Base-by-base conservation (phyloP, 2,888 invertebrate genomes). In the Scaptomyza polygonia region DNA sequence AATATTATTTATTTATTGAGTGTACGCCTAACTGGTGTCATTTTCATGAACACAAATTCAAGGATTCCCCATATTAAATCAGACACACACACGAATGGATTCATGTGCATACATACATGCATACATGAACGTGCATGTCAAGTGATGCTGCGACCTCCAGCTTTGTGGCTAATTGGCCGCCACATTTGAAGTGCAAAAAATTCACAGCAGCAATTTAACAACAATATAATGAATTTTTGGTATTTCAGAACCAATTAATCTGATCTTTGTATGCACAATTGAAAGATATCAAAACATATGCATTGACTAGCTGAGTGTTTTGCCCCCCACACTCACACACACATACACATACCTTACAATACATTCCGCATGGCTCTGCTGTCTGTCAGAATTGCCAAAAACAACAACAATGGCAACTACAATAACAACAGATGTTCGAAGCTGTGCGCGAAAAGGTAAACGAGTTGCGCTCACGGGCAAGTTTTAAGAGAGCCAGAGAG, bases 391-490 rank as follows among this genome's bases (percentile, higher is more conserved):
- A 57, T 79, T 74, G 74, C 79, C 77, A 69, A 69, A 77, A 81
- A 69, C 68, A 77, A 71, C 73, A 71, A 81, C 48, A 72, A 55
- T 47, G 43, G 42, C 61, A 66, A 63, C 49, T 67, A 78, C 67
- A 82, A 77, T 59, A 79, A 55, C 75, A 85, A 83, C 85, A 85
- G 85, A 82, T 84, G 85, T 73, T 81, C 69, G 45, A 52, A 73
- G 5, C 3, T 25, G 67, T 63, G 66, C 73, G 72, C 70, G 72
- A 77, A 82, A 85, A 86, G 84, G 81, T 80, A 86, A 83, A 86
- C 82, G 86, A 80, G 86, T 83, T 83, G 77, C 55, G 70, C 80
- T 82, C 75, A 55, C 67, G 63, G 67, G 55, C 66, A 61, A 39
- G 39, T 34, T 32, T 64, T 30, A 81, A 76, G 48, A 63, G 68